phyloP scores from a whole-genome alignment of 92 coral and sea anemone species.

The Ricordea florida region DNA sequence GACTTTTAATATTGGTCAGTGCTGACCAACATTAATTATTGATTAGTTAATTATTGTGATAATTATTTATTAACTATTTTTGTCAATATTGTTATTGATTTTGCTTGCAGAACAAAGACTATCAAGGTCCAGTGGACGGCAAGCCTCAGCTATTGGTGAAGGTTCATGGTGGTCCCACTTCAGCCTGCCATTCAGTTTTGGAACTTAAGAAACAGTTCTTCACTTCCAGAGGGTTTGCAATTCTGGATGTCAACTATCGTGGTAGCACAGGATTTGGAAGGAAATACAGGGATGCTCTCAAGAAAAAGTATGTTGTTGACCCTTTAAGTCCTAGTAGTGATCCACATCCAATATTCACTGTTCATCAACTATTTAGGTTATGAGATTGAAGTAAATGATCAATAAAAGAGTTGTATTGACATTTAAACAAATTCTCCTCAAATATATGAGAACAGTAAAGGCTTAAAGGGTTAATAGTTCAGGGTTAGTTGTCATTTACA shows the following conservation, averaged over 20 bases:
- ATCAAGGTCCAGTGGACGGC: constrained; percentile 75
- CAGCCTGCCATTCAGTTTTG: constrained; percentile 53
- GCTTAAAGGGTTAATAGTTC: no score
- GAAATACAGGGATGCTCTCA: constrained; percentile 73
- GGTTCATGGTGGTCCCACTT: constrained; percentile 94
- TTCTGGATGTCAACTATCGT: constrained; percentile 91
- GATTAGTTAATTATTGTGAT: no score
- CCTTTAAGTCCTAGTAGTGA: background rate
- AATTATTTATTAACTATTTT: no score
- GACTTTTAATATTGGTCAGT: no score
- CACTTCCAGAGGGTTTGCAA: constrained; percentile 92
- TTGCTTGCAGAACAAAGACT: constrained; percentile 83
- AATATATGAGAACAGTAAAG: no score
- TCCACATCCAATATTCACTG: no score
- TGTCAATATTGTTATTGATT: background rate
- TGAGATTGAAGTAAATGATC: no score
- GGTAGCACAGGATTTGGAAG: constrained; percentile 95
- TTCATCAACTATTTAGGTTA: no score
- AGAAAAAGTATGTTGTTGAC: constrained; percentile 57
- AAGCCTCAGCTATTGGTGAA: constrained; percentile 86
- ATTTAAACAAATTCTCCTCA: no score
- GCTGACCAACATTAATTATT: no score
- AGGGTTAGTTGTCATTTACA: no score
- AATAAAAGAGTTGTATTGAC: no score
- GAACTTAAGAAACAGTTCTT: constrained; percentile 71